Evolutionary conservation across 2,113 vertebrate genomes (phyloP).

Genomic region (Siphamia tubifer): DNA sequence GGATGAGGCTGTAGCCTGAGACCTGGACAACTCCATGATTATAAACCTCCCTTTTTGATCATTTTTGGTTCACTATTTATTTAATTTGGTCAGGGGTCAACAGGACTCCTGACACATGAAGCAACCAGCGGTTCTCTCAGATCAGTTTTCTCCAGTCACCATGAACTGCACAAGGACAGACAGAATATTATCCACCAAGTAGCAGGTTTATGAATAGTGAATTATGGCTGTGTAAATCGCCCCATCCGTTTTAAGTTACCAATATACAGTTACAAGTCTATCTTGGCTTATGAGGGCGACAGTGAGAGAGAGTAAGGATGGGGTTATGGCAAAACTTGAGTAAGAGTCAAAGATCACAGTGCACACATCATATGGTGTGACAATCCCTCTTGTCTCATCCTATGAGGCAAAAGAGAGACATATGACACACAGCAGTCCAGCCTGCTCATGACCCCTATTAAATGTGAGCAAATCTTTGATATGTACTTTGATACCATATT

Average conservation of each 20-base stretch:
- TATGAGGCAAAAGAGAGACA: constrained; percentile 32
- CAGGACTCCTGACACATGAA: constrained; percentile 26
- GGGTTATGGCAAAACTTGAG: constrained; percentile 39
- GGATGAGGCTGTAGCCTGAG: neutral
- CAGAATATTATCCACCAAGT: constrained; percentile 67
- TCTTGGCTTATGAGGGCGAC: constrained; percentile 21
- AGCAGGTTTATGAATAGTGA: constrained; percentile 77
- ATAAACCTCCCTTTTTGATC: constrained; percentile 49
- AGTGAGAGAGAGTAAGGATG: constrained; percentile 16
- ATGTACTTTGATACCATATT: constrained; percentile 69
- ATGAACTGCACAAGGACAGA: constrained; percentile 24
- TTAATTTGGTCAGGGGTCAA: constrained; percentile 56
- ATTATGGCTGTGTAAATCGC: constrained; percentile 71
- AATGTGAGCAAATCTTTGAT: constrained; percentile 62
- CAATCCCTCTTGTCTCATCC: constrained; percentile 58
- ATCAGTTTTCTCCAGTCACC: constrained; percentile 53
- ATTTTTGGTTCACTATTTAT: constrained; percentile 42
- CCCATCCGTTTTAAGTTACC: constrained; percentile 70
- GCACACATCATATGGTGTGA: constrained; percentile 46
- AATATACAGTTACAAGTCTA: constrained; percentile 43
- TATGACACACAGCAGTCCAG: constrained; percentile 44
- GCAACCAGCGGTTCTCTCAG: constrained; percentile 19
- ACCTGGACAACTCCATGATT: constrained; percentile 19
- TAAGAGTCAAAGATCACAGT: constrained; percentile 58
- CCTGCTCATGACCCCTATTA: constrained; percentile 65